Base-by-base conservation (phyloP, 2,113 vertebrate species). In the Oryzias curvinotus region DNA sequence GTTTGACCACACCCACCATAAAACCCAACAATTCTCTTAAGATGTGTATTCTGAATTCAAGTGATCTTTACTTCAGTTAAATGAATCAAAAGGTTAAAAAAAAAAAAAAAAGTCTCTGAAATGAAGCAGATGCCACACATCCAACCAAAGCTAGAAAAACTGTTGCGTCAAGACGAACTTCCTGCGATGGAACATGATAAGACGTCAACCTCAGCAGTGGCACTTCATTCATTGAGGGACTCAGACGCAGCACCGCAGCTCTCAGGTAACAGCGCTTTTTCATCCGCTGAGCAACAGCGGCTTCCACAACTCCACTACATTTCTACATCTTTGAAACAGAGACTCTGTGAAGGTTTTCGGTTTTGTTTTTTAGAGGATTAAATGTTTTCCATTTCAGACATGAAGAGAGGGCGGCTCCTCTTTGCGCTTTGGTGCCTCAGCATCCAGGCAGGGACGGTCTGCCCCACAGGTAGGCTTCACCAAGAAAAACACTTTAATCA, bases 131-230 rank as follows among this genome's bases (percentile, higher is more conserved):
- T 36, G 36, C 2, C 36, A 36, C 23, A 54, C 50, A 60, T 45
- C n/a, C 26, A 49, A 54, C 28, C 43, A 1, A 4, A 15, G 0
- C 12, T 2, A 26, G 48, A 51, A 52, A 78, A 64, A 49, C 48
- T 17, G 50, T 3, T 5, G 8, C 63, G 61, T 36, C 36, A 36
- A 36, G 36, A 36, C 10, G 10, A 36, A 72, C 71, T 73, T 82
- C 76, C 76, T 78, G 73, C 66, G 65, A 64, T 62, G 48, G 4
- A 41, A n/a, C 7, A 5, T 4, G 7, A 68, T 75, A 76, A 74
- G 61, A 71, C 30, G 49, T 26, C 45, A 71, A 61, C 63, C 69
- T 73, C 62, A 64, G 52, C n/a, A 52, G 51, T 3, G 19, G 25
- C 8, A 4, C 17, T 7, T 84, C 73, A 71, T 61, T 86, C 71